These are phyloP conservation scores for Spondyliosoma cantharus DNA, from an alignment of 2,797 vertebrate species.

Conservation along the genomic window DNA sequence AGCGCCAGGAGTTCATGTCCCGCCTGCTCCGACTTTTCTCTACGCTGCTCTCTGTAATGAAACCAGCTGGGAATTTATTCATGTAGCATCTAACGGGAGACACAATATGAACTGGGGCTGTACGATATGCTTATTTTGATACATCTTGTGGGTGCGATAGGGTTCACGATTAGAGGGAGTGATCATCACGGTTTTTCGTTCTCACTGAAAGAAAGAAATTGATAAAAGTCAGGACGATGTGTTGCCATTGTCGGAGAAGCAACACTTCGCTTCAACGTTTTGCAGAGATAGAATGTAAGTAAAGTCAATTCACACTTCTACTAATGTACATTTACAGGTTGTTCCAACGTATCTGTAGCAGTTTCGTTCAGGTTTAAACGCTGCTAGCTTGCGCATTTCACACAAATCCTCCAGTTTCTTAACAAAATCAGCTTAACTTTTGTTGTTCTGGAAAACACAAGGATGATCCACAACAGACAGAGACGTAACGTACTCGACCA, in stretches of 20 bases:
- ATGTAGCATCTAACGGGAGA: background rate
- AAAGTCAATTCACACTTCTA: too few species aligned
- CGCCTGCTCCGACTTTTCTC: background rate
- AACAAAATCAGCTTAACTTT: background rate
- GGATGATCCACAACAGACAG: slow-evolving; percentile 1
- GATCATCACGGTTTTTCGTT: too few species aligned
- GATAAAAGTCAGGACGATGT: too few species aligned
- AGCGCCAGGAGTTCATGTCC: background rate
- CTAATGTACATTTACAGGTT: too few species aligned
- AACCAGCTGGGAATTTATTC: slow-evolving; percentile 2
- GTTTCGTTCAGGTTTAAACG: background rate
- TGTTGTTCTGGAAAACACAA: background rate
- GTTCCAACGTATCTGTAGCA: background rate
- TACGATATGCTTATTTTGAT: background rate
- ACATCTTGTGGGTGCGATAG: background rate
- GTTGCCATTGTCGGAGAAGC: too few species aligned
- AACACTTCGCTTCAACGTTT: too few species aligned
- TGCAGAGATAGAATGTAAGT: too few species aligned
- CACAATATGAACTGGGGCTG: background rate
- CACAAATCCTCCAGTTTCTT: background rate
- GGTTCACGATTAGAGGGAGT: too few species aligned
- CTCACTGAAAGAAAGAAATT: too few species aligned
- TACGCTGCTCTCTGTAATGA: slow-evolving; percentile 7
- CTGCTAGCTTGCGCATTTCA: background rate
- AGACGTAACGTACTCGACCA: background rate